A percentile compares a stretch with the other conserved stretches of the same genome.
Conservation (phyloP, 2,888 invertebrate species). For the Graphium colonna region DNA sequence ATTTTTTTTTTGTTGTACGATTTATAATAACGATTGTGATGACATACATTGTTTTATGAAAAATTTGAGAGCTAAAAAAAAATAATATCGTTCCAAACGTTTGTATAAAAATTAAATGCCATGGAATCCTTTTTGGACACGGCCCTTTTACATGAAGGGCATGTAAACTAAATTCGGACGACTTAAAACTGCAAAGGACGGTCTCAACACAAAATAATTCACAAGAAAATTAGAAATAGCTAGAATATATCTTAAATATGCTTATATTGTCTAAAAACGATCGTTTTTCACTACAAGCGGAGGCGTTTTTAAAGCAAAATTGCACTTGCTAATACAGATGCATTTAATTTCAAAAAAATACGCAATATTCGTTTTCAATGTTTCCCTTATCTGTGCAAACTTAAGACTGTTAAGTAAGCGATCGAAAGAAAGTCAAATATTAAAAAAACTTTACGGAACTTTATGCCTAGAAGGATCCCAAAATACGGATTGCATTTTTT, state of each 20-base stretch:
- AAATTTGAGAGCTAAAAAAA: slow-evolving; percentile 32
- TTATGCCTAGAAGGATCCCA: not conserved
- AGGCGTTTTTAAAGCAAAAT: slow-evolving; percentile 10
- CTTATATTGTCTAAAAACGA: slow-evolving; percentile 20
- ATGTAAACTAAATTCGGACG: slow-evolving; percentile 15
- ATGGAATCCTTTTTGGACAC: slow-evolving; percentile 31
- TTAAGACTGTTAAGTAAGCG: slow-evolving; percentile 17
- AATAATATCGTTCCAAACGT: slow-evolving; percentile 29
- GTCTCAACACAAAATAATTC: slow-evolving; percentile 50
- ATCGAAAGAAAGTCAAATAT: slow-evolving; percentile 8
- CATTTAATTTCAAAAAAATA: not conserved
- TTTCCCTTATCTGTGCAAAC: slow-evolving; percentile 10
- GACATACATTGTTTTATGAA: slow-evolving; percentile 19
- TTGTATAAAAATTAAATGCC: slow-evolving; percentile 45
- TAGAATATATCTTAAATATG: slow-evolving; percentile 21
- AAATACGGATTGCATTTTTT: no score
- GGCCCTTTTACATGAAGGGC: slow-evolving; percentile 15
- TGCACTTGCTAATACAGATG: not conserved
- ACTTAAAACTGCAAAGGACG: slow-evolving; percentile 57
- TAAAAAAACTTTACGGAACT: not conserved
- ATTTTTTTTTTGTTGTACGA: slow-evolving; percentile 15
- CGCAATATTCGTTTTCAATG: not conserved
- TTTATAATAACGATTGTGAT: slow-evolving; percentile 19
- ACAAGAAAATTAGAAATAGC: slow-evolving; percentile 15
- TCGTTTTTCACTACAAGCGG: slow-evolving; percentile 3